Evolutionary conservation across 2,797 vertebrate species (phyloP).

Genomic region (Cyclopterus lumpus): DNA sequence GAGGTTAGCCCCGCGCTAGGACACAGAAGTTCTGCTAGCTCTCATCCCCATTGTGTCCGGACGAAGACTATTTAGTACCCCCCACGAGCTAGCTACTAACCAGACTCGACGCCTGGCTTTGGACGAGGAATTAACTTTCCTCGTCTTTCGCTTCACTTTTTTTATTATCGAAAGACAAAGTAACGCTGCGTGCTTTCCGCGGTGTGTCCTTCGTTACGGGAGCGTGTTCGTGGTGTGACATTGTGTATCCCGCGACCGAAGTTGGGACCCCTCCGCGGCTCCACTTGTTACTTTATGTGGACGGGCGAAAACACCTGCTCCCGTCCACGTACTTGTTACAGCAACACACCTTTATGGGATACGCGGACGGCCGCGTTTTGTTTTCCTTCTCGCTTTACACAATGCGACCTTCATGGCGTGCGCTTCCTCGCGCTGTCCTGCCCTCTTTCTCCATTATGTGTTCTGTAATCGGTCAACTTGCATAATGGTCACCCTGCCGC

Average conservation of each 20-base stretch:
- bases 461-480: conserved; percentile 62
- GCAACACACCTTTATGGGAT: not conserved
- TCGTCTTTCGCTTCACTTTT: conserved; percentile 43
- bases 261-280: conserved; percentile 48
- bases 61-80: conserved; percentile 50
- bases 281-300: conserved; percentile 73
- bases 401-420: not conserved
- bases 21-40: conserved; percentile 76
- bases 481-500: conserved; percentile 66
- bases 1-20: conserved; percentile 74
- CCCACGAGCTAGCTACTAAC: conserved; percentile 34
- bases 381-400: not conserved
- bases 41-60: conserved; percentile 78
- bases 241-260: conserved; percentile 27
- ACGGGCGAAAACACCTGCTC: conserved; percentile 67
- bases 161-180: not conserved
- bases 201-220: conserved; percentile 33
- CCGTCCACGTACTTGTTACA: not conserved
- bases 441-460: conserved; percentile 58
- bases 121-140: conserved; percentile 40
- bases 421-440: conserved; percentile 5
- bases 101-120: conserved; percentile 8
- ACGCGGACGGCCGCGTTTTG: not conserved
- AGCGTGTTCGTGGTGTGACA: conserved; percentile 34
- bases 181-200: conserved; percentile 13